Evolutionary conservation across 2,888 invertebrate genomes (phyloP), one percentile per base, ranked within the genome.

Genomic region (Fragum whitleyi): DNA sequence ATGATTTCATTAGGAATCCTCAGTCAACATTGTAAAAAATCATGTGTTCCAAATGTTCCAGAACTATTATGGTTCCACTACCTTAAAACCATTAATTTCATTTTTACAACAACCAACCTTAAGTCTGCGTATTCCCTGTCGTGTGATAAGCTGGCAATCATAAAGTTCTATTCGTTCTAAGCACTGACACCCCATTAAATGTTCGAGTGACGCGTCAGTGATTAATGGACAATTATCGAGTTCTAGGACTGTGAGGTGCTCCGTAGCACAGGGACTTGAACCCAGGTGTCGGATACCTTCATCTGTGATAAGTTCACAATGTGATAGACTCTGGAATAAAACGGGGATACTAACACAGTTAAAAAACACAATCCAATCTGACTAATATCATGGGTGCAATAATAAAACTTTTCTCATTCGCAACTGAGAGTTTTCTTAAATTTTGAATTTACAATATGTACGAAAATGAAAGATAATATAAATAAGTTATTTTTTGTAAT

Each of bases 221-320:
- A 99, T 97, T 84, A 99, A 95, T 2, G 99, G 99, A 94, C 99
- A 99, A 95, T 99, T 99, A 95, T 99, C 99, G 90, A 99, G 95
- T 94, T 99, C 99, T 74, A 99, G 95, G 53, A 99, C 98, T 59
- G 87, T 85, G 73, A 94, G 89, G 68, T 90, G 97, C 94, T 99
- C 98, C 0, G 98, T 97, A 57, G 98, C 97, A 94, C 98, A 98
- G 0, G 98, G 97, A 55, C 98, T 97, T 94, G 97, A 96, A 0
- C 98, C 97, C 87, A 99, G 94, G 94, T 98, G 98, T 83, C 98
- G 96, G 90, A 99, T 98, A 19, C 99, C 99, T 94, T 98, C 98
- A 94, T 99, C 99, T 23, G 99, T 99, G 92, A 99, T 98, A 90
- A 98, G 94, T 94, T 99, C 99, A 94, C 99, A 99, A 94, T 99